Conservation (phyloP, 2,113 vertebrate species). For the Indicator maculatus region DNA sequence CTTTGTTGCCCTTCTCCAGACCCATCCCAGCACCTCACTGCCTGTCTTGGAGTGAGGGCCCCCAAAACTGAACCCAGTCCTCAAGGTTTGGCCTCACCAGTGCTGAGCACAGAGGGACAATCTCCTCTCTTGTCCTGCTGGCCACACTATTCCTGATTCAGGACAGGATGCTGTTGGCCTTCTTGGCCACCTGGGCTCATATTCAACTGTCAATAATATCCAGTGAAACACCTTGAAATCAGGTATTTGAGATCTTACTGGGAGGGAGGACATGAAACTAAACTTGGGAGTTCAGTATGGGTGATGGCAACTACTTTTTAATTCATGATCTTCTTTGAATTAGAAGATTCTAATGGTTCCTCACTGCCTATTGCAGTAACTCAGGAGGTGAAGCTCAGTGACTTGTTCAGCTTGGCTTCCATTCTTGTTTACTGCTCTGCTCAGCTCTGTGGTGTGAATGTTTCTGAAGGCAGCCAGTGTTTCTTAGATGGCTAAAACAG, state of each 20-base stretch:
- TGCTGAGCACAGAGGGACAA: too few species aligned
- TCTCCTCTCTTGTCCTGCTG: too few species aligned
- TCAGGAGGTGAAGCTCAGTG: neutral
- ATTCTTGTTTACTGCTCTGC: neutral
- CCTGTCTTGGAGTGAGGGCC: too few species aligned
- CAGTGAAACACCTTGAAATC: neutral
- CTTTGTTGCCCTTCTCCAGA: too few species aligned
- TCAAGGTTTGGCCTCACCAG: too few species aligned
- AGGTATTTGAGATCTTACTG: neutral
- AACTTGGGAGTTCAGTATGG: neutral
- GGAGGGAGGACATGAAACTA: neutral
- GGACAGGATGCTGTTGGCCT: too few species aligned
- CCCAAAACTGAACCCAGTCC: too few species aligned
- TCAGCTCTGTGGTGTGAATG: neutral
- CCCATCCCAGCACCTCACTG: too few species aligned
- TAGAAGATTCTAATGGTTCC: neutral
- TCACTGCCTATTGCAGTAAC: neutral
- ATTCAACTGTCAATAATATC: too few species aligned
- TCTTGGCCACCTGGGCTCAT: too few species aligned
- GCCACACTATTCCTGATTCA: too few species aligned
- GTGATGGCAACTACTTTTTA: neutral
- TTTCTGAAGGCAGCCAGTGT: neutral
- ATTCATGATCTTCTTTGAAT: neutral
- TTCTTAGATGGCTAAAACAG: neutral
- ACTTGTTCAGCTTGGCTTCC: neutral